phyloP scores from a whole-genome alignment of 2,113 vertebrate genomes.

The Alexandromys fortis region DNA sequence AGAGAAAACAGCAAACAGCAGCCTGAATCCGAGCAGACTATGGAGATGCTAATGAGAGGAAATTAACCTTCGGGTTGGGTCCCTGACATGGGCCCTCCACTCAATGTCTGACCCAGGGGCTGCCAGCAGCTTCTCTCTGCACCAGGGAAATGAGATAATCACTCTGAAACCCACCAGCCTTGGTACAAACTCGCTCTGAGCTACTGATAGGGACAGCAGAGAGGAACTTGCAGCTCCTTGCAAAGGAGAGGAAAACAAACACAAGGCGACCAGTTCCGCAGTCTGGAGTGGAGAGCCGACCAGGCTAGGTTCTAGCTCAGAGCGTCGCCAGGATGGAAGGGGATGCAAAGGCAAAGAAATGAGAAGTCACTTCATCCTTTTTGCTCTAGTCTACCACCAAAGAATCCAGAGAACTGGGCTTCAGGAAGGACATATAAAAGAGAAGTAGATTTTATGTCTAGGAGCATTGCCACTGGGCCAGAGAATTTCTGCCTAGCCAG shows the following conservation, averaged over 20 bases:
- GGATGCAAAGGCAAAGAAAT: neutral
- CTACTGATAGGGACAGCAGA: constrained; percentile 13
- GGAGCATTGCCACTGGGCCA: neutral
- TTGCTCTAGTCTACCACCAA: neutral
- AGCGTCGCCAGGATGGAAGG: neutral
- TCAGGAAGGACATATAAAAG: neutral
- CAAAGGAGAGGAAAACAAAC: neutral
- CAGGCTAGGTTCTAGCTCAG: neutral
- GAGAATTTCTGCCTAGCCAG: neutral
- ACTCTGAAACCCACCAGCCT: constrained; percentile 67
- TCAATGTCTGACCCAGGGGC: constrained; percentile 85
- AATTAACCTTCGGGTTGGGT: constrained; percentile 89
- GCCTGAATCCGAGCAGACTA: constrained; percentile 73
- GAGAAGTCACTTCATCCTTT: neutral
- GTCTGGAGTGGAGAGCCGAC: neutral
- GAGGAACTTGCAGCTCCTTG: neutral
- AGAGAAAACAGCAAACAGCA: constrained; percentile 13
- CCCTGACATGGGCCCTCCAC: constrained; percentile 81
- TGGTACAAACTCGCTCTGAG: constrained; percentile 58
- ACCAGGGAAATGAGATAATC: constrained; percentile 86
- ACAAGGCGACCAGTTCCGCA: neutral
- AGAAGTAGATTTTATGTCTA: constrained; percentile 46
- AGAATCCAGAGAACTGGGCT: neutral
- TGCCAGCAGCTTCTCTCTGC: constrained; percentile 76
- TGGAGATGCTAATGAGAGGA: constrained; percentile 90